Evolutionary conservation across 2,888 invertebrate genomes (phyloP), one percentile per base, ranked within the genome.

Genomic region (Chaitophorus viminalis): DNA sequence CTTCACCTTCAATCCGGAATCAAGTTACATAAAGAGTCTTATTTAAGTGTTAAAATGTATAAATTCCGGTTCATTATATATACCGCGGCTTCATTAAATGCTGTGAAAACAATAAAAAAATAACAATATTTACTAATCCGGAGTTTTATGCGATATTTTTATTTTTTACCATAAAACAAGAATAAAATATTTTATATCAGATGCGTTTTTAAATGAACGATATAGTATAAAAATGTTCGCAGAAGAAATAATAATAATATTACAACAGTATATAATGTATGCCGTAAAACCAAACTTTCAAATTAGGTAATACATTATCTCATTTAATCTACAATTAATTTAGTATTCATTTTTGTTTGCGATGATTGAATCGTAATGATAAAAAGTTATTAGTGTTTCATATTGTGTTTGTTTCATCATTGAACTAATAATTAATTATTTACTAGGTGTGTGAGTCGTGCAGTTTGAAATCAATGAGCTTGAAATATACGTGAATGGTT

Each of bases 181-280:
- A 83, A 83, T 74, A 83, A 60, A 83, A 74, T 52, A 29, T 74
- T 83, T 75, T 39, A 74, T 60, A 83, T 60, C 29, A 74, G n/a
- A 39, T 29, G n/a, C 60, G 21, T 83, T 83, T 72, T 60, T 29
- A 5, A 52, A 82, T 25, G 46, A 46, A 70, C 18, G 3, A 8
- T 46, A 68, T n/a, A n/a, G 6, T 54, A n/a, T 1, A 74, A 72
- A 46, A 8, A 36, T 54, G 36, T 82, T 29, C 17, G 18, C 8
- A 17, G 17, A 6, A 25, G 33, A 18, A 29, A 60, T 33, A 74
- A n/a, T 0, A 29, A 81, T 8, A 21, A 36, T 25, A 21, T 6
- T 60, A 25, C 60, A 6, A 36, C n/a, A 81, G 21, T 21, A 36
- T 0, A 68, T 29, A n/a, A 72, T 25, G 29, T n/a, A n/a, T 1